phyloP scores from a whole-genome alignment of 2,113 vertebrate genomes.

The Syrrhaptes paradoxus region DNA sequence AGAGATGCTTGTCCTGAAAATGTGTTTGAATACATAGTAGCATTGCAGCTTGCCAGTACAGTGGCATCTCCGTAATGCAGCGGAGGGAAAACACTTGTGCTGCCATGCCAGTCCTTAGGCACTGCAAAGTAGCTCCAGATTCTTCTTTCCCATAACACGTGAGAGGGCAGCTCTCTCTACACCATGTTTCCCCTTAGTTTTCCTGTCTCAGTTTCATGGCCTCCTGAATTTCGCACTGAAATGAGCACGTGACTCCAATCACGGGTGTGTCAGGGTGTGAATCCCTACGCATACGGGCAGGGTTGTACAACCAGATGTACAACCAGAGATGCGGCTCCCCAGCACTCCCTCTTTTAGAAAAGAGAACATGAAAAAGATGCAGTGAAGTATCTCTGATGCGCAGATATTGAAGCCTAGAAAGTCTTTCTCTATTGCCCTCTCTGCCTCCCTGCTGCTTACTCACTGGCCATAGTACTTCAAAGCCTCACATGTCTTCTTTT shows the following conservation, averaged over 20 bases:
- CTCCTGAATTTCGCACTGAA: constrained; percentile 14
- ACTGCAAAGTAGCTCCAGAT: not conserved
- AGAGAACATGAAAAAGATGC: not conserved
- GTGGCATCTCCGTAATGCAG: not conserved
- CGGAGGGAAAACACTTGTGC: not conserved
- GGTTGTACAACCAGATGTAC: constrained; percentile 21
- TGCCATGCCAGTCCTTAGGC: not conserved
- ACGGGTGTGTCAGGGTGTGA: not conserved
- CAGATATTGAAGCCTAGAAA: not conserved
- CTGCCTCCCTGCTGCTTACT: not conserved
- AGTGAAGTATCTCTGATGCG: not conserved
- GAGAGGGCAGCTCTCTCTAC: not conserved
- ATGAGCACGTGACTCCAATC: not conserved
- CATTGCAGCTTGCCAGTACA: not conserved
- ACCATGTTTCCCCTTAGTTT: not conserved
- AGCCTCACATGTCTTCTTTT: not conserved
- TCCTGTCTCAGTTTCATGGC: not conserved
- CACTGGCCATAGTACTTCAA: not conserved
- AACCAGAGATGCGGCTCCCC: not conserved
- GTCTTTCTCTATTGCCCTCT: not conserved
- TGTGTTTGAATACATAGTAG: not conserved
- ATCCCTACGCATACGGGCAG: not conserved
- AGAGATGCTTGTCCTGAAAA: not conserved
- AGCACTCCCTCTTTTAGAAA: not conserved
- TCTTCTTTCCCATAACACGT: not conserved